phyloP scores from a whole-genome alignment of 1,140 invertebrate genomes.

The Drosophila burlai region DNA sequence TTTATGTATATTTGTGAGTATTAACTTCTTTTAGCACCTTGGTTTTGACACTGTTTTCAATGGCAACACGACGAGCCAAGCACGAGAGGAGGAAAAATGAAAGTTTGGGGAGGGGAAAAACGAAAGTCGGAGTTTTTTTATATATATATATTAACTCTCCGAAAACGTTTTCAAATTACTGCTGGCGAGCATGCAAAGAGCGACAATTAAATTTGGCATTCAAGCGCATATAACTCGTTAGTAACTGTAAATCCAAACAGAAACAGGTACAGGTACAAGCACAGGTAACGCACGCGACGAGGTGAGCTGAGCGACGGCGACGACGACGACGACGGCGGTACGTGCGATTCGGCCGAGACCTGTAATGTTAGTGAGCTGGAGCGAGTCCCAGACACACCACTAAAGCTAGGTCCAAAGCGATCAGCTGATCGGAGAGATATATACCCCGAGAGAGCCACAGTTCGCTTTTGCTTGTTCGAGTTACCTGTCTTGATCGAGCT shows the following conservation, averaged over 20 bases:
- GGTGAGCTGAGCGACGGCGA: slow-evolving; percentile 3
- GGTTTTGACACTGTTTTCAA: slow-evolving; percentile 59
- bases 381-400: slow-evolving; percentile 17
- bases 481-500: neutral
- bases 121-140: slow-evolving; percentile 58
- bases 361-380: slow-evolving; percentile 57
- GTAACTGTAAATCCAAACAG: slow-evolving; percentile 71
- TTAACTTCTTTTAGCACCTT: slow-evolving; percentile 44
- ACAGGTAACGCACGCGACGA: slow-evolving; percentile 28
- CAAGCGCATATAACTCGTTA: slow-evolving; percentile 72
- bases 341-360: slow-evolving; percentile 47
- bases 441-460: no score
- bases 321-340: neutral
- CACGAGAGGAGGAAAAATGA: slow-evolving; percentile 20
- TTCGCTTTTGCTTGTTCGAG: no score
- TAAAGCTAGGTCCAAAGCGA: slow-evolving; percentile 27
- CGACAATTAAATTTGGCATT: slow-evolving; percentile 81
- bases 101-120: slow-evolving; percentile 56
- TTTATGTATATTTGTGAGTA: neutral
- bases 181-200: slow-evolving; percentile 48
- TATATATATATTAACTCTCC: slow-evolving; percentile 22
- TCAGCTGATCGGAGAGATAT: slow-evolving; percentile 54
- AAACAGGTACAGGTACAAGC: slow-evolving; percentile 41
- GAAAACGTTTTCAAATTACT: slow-evolving; percentile 64
- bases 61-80: slow-evolving; percentile 28